Conservation (phyloP, 2,113 vertebrate genomes). For the Sceloporus undulatus region DNA sequence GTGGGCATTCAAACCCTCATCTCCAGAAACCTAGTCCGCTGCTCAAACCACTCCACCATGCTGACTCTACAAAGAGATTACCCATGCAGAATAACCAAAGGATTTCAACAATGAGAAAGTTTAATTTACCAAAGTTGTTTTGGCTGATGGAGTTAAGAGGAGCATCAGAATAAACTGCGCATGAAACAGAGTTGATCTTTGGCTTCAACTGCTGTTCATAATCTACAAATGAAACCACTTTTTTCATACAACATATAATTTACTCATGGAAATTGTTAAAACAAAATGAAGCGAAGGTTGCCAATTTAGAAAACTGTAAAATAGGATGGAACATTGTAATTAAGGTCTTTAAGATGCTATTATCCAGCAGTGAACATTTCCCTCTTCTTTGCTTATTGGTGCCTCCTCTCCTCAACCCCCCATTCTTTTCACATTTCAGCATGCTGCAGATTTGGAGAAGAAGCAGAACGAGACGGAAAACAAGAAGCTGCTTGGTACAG, state of each 20-base stretch:
- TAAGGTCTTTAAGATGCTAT: too few relatives aligned
- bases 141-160: too few relatives aligned
- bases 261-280: background rate
- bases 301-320: too few relatives aligned
- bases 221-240: background rate
- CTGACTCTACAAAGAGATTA: background rate
- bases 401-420: constrained; percentile 27
- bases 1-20: too few relatives aligned
- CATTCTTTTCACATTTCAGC: constrained; percentile 77
- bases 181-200: background rate
- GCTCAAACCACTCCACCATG: too few relatives aligned
- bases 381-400: background rate
- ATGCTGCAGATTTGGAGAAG: constrained; percentile 97
- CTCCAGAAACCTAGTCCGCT: too few relatives aligned
- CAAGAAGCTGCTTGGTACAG: constrained; percentile 93
- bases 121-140: background rate
- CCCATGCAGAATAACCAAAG: background rate
- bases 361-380: background rate
- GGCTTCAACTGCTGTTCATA: background rate
- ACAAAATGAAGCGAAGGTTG: too few relatives aligned
- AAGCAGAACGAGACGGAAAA: constrained; percentile 99
- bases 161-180: too few relatives aligned
- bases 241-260: background rate
- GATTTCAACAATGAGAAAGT: background rate
- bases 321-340: too few relatives aligned